Base-by-base conservation (phyloP, 2,888 invertebrate species). In the Elmis aenea region DNA sequence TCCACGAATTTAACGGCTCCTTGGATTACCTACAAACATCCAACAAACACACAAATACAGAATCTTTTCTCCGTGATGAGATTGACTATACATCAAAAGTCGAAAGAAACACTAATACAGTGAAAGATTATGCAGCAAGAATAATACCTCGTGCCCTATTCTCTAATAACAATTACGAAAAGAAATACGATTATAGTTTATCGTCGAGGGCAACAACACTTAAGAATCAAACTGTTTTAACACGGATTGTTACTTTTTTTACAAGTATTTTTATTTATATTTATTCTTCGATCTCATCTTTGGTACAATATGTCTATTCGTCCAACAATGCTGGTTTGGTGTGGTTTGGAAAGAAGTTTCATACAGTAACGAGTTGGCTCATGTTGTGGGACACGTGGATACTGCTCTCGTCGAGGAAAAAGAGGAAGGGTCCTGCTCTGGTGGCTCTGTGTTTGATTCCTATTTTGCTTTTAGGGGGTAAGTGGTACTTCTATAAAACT, bases 401-500 rank as follows among this genome's bases (percentile, higher is more conserved):
- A 31, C 34, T 67, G 43, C 43, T 38, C 15, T 34, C 42, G 2
- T 29, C 29, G 13, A 29, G 26, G 10, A 33, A 11, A 9, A 42
- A 34, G 8, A 55, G 48, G 52, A 64, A 58, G 30, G 20, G 50
- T 3, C 34, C 45, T 8, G 33, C 38, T 3, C 42, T 67, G 27
- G 16, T 57, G 5, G 49, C 52, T 4, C 45, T 79, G 29, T 63
- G 74, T 21, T 46, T 78, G 10, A 46, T 79, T 48, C 76, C 77
- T 1, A 60, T 78, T 26, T 47, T 78, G 25, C 50, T 79, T 38
- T 56, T 77, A 40, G 67, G 68, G 57, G 79, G 79, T 80, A 62
- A 77, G 76, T 72, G n/a, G n/a, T n/a, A 21, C 5, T 33, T 14
- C 29, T 43, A 22, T 26, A 18, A 26, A n/a, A n/a, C n/a, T n/a